A percentile compares a stretch with the other conserved stretches of the same genome.
Conservation (phyloP, 2,113 vertebrate species). For the Platysternon megacephalum region DNA sequence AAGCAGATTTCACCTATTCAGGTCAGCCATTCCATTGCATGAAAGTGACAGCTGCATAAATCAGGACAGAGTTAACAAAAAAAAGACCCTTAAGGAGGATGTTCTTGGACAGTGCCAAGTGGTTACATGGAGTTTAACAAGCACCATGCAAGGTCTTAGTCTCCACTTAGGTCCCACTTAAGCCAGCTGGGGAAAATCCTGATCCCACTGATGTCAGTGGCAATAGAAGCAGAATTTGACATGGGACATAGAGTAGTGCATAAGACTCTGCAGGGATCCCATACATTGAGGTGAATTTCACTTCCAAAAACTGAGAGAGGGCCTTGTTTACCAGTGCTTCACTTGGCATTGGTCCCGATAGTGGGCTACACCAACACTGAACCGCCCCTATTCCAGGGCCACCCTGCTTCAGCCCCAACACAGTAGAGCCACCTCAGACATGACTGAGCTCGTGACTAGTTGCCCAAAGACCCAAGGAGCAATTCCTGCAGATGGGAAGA, state of each 20-base stretch:
- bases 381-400: neutral
- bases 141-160: neutral
- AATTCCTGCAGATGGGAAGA: neutral
- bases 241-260: neutral
- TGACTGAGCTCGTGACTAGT: neutral
- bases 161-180: neutral
- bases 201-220: neutral
- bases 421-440: neutral
- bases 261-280: neutral
- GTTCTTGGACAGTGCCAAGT: neutral
- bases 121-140: neutral
- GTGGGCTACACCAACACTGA: neutral
- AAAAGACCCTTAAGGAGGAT: neutral
- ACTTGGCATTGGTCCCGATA: neutral
- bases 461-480: neutral
- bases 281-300: neutral
- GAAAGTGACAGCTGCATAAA: neutral
- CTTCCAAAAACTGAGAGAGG: neutral
- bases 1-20: neutral
- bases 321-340: neutral
- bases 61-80: neutral
- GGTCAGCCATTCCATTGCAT: fast-evolving
- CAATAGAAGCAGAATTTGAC: neutral
- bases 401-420: neutral
- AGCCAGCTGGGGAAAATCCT: neutral